phyloP scores from a whole-genome alignment of 2,888 invertebrate species.

The Seira ritae region DNA sequence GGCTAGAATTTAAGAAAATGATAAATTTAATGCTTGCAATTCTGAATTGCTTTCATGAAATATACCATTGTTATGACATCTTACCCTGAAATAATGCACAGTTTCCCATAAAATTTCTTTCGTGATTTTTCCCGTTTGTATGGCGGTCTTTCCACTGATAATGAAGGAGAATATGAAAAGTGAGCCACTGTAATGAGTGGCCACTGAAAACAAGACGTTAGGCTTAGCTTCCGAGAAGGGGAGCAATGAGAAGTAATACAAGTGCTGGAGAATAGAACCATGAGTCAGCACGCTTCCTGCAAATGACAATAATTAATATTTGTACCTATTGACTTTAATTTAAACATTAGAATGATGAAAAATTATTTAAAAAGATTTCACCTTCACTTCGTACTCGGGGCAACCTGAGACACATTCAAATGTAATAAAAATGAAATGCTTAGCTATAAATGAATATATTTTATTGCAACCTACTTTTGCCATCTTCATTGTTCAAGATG shows the following conservation, averaged over 20 bases:
- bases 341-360: no score
- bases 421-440: not conserved
- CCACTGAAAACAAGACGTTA: conserved; percentile 23
- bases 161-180: not conserved
- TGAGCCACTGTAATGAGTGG: conserved; percentile 37
- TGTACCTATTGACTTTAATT: no score
- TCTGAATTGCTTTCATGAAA: not conserved
- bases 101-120: conserved; percentile 26
- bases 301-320: no score
- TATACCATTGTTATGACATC: not conserved
- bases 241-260: not conserved
- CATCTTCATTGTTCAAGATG: conserved; percentile 35
- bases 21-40: not conserved
- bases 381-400: conserved; percentile 8
- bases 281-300: conserved; percentile 24
- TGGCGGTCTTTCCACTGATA: conserved; percentile 26
- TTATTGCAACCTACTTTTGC: conserved; percentile 2
- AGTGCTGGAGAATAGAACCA: not conserved
- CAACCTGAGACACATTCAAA: conserved; percentile 26
- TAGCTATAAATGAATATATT: not conserved
- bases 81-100: conserved; percentile 28
- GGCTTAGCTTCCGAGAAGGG: conserved; percentile 21
- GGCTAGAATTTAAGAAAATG: conserved; percentile 38
- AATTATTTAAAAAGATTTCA: no score
- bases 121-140: conserved; percentile 21